phyloP scores from a whole-genome alignment of 1,140 invertebrate species.

The Ladona fulva region DNA sequence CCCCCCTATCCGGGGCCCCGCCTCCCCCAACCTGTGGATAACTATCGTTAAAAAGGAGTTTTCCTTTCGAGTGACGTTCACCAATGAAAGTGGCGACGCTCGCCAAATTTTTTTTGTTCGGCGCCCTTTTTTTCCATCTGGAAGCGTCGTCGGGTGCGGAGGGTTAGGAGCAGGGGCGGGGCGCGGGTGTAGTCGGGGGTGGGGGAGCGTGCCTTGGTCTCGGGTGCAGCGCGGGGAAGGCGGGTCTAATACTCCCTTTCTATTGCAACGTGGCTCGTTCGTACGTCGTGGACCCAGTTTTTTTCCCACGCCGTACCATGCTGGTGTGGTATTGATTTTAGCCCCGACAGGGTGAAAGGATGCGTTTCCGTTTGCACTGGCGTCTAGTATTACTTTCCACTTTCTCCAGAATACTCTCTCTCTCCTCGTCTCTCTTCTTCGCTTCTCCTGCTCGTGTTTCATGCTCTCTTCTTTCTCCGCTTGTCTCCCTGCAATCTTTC shows the following conservation, averaged over 20 bases:
- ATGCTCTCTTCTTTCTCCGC: no score
- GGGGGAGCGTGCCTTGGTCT: not conserved
- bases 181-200: not conserved
- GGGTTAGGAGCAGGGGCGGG: not conserved
- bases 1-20: not conserved
- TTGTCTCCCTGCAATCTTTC: no score
- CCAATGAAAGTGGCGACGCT: not conserved
- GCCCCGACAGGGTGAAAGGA: not conserved
- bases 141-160: not conserved
- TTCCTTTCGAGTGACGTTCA: not conserved
- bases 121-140: not conserved
- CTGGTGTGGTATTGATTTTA: not conserved
- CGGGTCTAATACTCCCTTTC: not conserved
- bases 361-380: not conserved
- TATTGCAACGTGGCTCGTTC: not conserved
- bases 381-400: not conserved
- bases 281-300: not conserved
- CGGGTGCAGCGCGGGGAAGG: not conserved
- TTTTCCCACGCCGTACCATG: constrained; percentile 1
- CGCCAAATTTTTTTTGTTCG: not conserved
- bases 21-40: not conserved
- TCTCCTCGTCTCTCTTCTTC: not conserved
- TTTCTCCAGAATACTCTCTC: not conserved
- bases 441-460: not conserved
- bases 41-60: not conserved